Evolutionary conservation across 2,797 vertebrate species (phyloP).

Genomic region (Carduelis carduelis): DNA sequence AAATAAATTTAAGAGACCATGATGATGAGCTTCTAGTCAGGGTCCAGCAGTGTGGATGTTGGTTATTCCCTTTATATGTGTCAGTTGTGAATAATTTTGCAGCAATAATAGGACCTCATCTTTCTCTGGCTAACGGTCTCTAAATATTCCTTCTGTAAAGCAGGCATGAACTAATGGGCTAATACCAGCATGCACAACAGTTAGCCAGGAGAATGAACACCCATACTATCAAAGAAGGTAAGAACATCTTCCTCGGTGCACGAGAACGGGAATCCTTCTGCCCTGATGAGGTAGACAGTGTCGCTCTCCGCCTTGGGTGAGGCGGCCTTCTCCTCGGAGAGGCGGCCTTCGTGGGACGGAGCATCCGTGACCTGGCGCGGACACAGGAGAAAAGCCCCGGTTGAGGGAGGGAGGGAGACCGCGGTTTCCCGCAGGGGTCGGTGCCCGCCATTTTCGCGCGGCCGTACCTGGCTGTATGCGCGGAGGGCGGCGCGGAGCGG

Average conservation of each 20-base stretch:
- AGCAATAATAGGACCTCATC: rapidly evolving
- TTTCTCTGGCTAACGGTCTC: background rate
- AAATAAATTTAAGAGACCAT: rapidly evolving
- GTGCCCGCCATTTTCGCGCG: background rate
- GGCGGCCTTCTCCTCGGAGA: background rate
- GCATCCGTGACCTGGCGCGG: background rate
- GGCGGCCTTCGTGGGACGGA: background rate
- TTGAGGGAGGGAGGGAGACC: background rate
- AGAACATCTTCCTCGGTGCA: constrained; percentile 86
- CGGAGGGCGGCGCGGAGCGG: background rate
- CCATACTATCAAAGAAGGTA: constrained; percentile 88
- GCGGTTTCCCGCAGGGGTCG: background rate
- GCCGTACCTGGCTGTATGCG: background rate
- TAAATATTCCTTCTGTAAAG: no score
- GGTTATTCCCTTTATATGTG: background rate
- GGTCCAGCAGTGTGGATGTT: rapidly evolving
- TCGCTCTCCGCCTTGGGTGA: constrained; percentile 10
- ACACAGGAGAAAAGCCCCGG: background rate
- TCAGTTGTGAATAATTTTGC: background rate
- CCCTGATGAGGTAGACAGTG: constrained; percentile 83
- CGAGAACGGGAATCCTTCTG: constrained; percentile 86
- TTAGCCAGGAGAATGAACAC: background rate
- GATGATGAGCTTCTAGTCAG: background rate
- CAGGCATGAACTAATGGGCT: background rate
- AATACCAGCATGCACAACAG: rapidly evolving